phyloP scores from a whole-genome alignment of 2,797 vertebrate species.

The Gallinago stenura region DNA sequence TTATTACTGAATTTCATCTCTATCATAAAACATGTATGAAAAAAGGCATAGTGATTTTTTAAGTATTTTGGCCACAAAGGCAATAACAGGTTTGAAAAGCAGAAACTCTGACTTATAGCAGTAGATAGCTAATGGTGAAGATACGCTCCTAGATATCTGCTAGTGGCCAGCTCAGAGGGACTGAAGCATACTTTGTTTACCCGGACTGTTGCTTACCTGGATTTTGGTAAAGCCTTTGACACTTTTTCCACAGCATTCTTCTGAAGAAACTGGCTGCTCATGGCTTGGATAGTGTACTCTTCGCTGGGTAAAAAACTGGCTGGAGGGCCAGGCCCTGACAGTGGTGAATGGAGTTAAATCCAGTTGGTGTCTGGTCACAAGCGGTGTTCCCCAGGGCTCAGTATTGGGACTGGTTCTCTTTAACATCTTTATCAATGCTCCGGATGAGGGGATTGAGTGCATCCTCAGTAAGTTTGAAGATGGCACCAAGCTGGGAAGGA shows the following conservation, averaged over 20 bases:
- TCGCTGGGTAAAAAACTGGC: background rate
- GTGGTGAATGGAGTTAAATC: background rate
- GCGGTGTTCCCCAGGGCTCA: background rate
- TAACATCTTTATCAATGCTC: background rate
- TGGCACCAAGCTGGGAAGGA: background rate
- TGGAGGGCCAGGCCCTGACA: background rate
- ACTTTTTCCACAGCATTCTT: background rate
- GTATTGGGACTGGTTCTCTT: background rate
- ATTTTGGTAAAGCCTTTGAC: background rate
- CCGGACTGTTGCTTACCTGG: background rate
- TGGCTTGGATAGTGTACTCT: background rate
- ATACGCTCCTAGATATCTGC: background rate
- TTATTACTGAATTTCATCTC: background rate
- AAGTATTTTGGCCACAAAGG: background rate
- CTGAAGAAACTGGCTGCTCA: background rate
- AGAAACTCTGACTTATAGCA: background rate
- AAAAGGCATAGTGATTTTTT: background rate
- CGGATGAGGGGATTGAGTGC: background rate
- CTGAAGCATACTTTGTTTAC: background rate
- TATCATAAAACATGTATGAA: background rate
- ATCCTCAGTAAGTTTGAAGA: background rate
- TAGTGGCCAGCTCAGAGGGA: background rate
- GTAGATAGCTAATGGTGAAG: background rate
- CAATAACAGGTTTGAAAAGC: background rate
- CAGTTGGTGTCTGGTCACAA: background rate